Conservation (phyloP, 2,888 invertebrate species). For the Chrysolina oricalcia region DNA sequence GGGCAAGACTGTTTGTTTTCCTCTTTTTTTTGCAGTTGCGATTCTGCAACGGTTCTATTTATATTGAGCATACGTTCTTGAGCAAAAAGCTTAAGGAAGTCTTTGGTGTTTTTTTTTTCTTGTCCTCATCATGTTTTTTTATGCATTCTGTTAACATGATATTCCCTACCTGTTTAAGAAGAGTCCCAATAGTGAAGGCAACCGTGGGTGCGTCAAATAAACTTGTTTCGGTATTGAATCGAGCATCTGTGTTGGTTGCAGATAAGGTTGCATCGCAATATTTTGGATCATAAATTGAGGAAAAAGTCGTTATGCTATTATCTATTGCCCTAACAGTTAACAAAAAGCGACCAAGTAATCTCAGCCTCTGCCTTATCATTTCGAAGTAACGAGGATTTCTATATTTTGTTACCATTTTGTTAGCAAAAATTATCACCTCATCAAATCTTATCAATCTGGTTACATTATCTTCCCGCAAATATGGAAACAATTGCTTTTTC, state of each 20-base stretch:
- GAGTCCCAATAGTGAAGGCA: constrained; percentile 49
- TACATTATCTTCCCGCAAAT: constrained; percentile 34
- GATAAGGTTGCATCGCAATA: constrained; percentile 40
- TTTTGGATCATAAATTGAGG: constrained; percentile 52
- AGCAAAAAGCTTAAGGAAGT: constrained; percentile 22
- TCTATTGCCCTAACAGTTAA: constrained; percentile 33
- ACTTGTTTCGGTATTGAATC: constrained; percentile 34
- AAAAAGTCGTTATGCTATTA: constrained; percentile 43
- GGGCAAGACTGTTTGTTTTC: constrained; percentile 18
- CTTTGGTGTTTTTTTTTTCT: constrained; percentile 7
- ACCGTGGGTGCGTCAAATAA: constrained; percentile 48
- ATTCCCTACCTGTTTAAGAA: constrained; percentile 49
- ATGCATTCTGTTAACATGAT: constrained; percentile 31
- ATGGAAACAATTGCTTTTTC: constrained; percentile 30
- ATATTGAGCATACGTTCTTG: constrained; percentile 30
- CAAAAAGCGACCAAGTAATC: constrained; percentile 52
- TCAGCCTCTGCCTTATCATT: constrained; percentile 51
- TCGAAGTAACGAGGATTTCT: constrained; percentile 45
- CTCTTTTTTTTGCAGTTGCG: constrained; percentile 24
- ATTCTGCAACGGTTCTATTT: constrained; percentile 36
- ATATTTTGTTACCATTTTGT: constrained; percentile 45
- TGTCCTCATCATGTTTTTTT: constrained; percentile 32
- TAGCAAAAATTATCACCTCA: constrained; percentile 34
- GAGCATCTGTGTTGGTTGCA: constrained; percentile 47
- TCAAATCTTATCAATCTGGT: constrained; percentile 29